Evolutionary conservation across 92 coral and sea anemone species (phyloP).

Genomic region (Anthopleura xanthogrammica): DNA sequence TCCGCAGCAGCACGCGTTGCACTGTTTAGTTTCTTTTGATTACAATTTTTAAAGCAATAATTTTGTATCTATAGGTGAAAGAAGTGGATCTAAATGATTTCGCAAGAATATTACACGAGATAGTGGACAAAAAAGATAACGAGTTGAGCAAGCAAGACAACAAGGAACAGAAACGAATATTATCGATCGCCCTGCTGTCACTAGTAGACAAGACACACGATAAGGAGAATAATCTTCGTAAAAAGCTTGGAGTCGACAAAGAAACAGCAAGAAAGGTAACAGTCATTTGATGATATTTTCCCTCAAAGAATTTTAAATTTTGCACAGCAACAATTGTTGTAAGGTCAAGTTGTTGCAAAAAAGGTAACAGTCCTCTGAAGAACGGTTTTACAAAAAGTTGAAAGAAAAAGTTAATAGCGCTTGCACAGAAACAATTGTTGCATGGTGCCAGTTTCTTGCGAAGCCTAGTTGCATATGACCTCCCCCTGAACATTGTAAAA

Average conservation of each 20-base stretch:
- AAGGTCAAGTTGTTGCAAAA: no score
- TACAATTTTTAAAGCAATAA: no score
- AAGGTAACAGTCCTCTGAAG: no score
- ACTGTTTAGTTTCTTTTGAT: no score
- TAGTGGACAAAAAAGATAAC: conserved; percentile 37
- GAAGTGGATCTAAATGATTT: conserved; percentile 31
- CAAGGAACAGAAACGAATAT: conserved; percentile 20
- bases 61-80: conserved; percentile 23
- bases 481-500: no score
- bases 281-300: background rate
- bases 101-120: conserved; percentile 33
- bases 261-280: conserved; percentile 14
- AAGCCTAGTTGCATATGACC: no score
- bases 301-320: no score
- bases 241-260: conserved; percentile 17
- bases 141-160: conserved; percentile 29
- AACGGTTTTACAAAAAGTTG: no score
- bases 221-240: conserved; percentile 23
- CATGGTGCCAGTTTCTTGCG: no score
- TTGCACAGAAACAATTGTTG: no score
- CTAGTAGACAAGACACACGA: conserved; percentile 40
- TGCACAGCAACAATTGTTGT: background rate
- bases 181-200: conserved; percentile 49
- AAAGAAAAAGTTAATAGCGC: no score
- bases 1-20: no score